phyloP scores from a whole-genome alignment of 2,888 invertebrate species.

The Pimpla rufipes region DNA sequence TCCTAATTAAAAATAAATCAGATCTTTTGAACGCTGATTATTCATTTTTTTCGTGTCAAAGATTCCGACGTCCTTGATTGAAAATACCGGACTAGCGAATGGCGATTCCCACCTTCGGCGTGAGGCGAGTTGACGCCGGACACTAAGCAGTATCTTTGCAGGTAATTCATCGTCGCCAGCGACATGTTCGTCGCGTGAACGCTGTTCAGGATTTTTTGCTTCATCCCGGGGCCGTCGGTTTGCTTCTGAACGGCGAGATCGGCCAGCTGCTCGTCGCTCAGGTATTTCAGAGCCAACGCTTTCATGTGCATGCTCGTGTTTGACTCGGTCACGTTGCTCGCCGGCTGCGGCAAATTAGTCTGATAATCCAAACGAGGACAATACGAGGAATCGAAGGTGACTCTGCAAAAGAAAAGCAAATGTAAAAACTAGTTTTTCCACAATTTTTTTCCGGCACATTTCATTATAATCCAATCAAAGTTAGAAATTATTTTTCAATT shows the following conservation, averaged over 20 bases:
- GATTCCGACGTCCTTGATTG: too few relatives aligned
- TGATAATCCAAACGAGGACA: slow-evolving; percentile 80
- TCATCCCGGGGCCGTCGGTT: slow-evolving; percentile 76
- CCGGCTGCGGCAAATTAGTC: slow-evolving; percentile 75
- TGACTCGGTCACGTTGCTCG: slow-evolving; percentile 79
- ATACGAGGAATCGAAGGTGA: slow-evolving; percentile 80
- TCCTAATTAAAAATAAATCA: too few relatives aligned
- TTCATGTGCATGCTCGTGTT: slow-evolving; percentile 87
- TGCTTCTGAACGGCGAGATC: slow-evolving; percentile 80
- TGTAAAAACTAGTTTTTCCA: too few relatives aligned
- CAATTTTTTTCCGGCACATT: too few relatives aligned
- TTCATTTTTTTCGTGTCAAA: too few relatives aligned
- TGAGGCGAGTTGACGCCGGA: slow-evolving; percentile 82
- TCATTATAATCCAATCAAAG: too few relatives aligned
- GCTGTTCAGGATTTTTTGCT: slow-evolving; percentile 78
- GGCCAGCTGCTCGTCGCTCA: slow-evolving; percentile 86
- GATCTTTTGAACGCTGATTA: too few relatives aligned
- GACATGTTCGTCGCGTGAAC: slow-evolving; percentile 88
- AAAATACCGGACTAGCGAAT: background rate
- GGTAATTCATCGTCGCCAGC: slow-evolving; percentile 90
- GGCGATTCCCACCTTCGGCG: slow-evolving; percentile 73
- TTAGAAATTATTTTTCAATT: too few relatives aligned
- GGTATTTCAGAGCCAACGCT: slow-evolving; percentile 87
- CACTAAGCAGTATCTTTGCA: slow-evolving; percentile 89
- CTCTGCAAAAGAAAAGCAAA: slow-evolving; percentile 58